Conservation (phyloP, 2,113 vertebrate species). For the Osmerus eperlanus region DNA sequence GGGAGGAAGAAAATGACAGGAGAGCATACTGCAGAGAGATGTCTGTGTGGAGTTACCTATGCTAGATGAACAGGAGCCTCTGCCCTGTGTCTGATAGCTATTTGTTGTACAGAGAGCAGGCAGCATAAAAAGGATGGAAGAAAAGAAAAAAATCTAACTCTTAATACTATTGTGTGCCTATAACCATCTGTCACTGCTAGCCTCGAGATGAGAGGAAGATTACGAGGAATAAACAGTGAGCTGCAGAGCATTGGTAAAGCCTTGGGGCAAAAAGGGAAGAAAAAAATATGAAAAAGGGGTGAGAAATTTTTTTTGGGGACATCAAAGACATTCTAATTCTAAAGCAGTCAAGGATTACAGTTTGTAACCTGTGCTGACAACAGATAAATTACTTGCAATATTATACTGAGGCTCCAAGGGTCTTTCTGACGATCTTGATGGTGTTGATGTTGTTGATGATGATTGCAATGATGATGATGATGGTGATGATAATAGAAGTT, state of each 20-base stretch:
- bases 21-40: conserved; percentile 53
- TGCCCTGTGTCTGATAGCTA: conserved; percentile 88
- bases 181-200: conserved; percentile 99
- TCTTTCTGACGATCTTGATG: conserved; percentile 79
- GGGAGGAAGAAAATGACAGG: conserved; percentile 60
- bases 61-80: conserved; percentile 75
- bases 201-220: conserved; percentile 99
- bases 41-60: conserved; percentile 90
- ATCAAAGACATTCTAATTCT: conserved; percentile 97
- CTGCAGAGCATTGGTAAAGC: conserved; percentile 91
- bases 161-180: conserved; percentile 99
- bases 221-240: conserved; percentile 98
- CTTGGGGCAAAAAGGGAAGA: conserved; percentile 84
- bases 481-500: conserved; percentile 38
- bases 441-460: conserved; percentile 73
- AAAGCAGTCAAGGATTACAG: conserved; percentile 96
- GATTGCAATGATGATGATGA: conserved; percentile 80
- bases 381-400: conserved; percentile 91
- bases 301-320: conserved; percentile 83
- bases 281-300: conserved; percentile 33
- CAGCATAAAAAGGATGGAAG: conserved; percentile 58
- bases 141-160: conserved; percentile 82
- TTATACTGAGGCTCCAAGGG: conserved; percentile 84
- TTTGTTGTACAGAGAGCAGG: conserved; percentile 89
- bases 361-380: conserved; percentile 97